Evolutionary conservation across 2,113 vertebrate genomes (phyloP).

Genomic region (Boulengeromyrus knoepffleri): DNA sequence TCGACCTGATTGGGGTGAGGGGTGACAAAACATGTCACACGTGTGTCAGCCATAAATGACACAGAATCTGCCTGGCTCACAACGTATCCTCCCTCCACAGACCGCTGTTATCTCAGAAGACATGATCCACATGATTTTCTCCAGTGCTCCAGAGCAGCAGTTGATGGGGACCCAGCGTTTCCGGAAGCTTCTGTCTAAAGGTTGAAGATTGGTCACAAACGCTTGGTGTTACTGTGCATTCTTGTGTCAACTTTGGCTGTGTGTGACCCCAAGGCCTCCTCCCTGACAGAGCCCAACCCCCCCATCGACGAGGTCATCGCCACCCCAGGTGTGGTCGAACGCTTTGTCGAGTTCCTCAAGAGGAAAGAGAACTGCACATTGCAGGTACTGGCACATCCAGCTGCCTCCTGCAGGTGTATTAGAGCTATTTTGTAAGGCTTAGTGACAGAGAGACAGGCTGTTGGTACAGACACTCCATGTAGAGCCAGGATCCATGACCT

Average conservation of each 20-base stretch:
- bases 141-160: slow-evolving; percentile 86
- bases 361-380: slow-evolving; percentile 94
- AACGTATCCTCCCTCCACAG: slow-evolving; percentile 32
- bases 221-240: not conserved
- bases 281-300: slow-evolving; percentile 84
- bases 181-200: slow-evolving; percentile 95
- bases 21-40: not conserved
- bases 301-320: slow-evolving; percentile 97
- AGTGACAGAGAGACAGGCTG: not conserved
- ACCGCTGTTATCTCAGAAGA: slow-evolving; percentile 85
- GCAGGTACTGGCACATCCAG: slow-evolving; percentile 66
- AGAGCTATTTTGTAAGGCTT: not conserved
- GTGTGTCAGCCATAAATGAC: not conserved
- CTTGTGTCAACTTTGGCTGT: not conserved
- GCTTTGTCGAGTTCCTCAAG: slow-evolving; percentile 95
- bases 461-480: not conserved
- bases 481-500: not conserved
- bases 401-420: not conserved
- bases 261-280: not conserved
- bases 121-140: slow-evolving; percentile 98
- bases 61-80: not conserved
- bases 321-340: slow-evolving; percentile 84
- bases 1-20: slow-evolving; percentile 79
- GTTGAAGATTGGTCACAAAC: slow-evolving; percentile 46
- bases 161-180: slow-evolving; percentile 96